Evolutionary conservation across 2,888 invertebrate species (phyloP).

Genomic region (Netelia melanura): DNA sequence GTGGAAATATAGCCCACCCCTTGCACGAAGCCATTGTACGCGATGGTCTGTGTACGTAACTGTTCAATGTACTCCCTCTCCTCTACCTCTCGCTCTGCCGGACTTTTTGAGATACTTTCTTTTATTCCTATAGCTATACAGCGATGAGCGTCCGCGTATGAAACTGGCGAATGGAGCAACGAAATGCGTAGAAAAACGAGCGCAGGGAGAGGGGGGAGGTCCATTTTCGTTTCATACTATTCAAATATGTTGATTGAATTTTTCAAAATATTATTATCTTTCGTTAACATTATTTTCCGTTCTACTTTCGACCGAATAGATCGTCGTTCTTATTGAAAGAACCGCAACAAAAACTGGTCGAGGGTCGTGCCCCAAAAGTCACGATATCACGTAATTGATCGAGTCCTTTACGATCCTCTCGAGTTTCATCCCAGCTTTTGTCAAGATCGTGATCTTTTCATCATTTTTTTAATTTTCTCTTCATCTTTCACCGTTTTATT

Average conservation of each 20-base stretch:
- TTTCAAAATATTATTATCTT: too few relatives aligned
- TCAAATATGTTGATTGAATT: too few relatives aligned
- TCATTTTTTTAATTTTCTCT: neutral
- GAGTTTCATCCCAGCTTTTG: neutral
- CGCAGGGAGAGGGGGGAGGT: neutral
- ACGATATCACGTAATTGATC: neutral
- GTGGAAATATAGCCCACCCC: slow-evolving; percentile 12
- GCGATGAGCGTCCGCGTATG: neutral
- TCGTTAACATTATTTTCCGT: too few relatives aligned
- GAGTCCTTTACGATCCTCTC: neutral
- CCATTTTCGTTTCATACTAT: too few relatives aligned
- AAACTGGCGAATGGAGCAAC: neutral
- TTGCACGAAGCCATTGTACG: slow-evolving; percentile 30
- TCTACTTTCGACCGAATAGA: too few relatives aligned
- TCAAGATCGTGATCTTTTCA: slow-evolving; percentile 4
- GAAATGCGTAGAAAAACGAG: neutral
- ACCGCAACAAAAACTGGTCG: too few relatives aligned
- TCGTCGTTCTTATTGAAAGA: too few relatives aligned
- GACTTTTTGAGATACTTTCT: slow-evolving; percentile 28
- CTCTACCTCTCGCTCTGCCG: neutral
- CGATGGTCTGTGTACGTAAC: slow-evolving; percentile 46
- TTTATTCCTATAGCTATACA: neutral
- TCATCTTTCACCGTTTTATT: neutral
- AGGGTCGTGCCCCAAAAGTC: too few relatives aligned
- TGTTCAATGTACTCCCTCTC: slow-evolving; percentile 45